A percentile compares a stretch with the other conserved stretches of the same genome.
Conservation (phyloP, 37 sponge, comb jelly and placozoan species). For the Lycopodina hypogea region DNA sequence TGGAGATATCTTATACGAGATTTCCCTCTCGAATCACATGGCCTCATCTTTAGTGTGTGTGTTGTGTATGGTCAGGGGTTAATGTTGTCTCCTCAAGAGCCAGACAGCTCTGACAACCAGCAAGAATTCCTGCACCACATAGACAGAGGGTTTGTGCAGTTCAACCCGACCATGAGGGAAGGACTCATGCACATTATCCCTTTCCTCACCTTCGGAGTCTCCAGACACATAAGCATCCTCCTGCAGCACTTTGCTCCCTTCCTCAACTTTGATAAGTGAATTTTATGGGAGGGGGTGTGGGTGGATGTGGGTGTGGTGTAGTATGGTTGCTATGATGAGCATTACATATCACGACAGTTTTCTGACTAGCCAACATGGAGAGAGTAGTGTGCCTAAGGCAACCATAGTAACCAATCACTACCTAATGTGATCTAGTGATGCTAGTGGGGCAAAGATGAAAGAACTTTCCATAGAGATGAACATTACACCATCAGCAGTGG, state of each 20-base stretch:
- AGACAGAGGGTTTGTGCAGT: slow-evolving; percentile 75
- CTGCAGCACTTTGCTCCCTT: slow-evolving; percentile 79
- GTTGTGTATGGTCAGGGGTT: too few relatives aligned
- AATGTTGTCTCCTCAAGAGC: not conserved
- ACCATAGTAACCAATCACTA: not conserved
- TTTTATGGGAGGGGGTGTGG: slow-evolving; percentile 58
- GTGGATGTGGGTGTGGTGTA: slow-evolving; percentile 1
- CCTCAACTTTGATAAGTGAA: slow-evolving; percentile 81
- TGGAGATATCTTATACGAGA: too few relatives aligned
- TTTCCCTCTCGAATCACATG: too few relatives aligned
- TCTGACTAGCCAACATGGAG: slow-evolving; percentile 7
- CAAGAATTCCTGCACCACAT: slow-evolving; percentile 71
- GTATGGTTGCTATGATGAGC: not conserved
- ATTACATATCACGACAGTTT: slow-evolving; percentile 28
- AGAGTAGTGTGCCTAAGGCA: not conserved
- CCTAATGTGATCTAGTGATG: too few relatives aligned
- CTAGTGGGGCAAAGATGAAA: slow-evolving; percentile 78
- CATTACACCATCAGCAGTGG: slow-evolving; percentile 53
- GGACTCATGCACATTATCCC: slow-evolving; percentile 87
- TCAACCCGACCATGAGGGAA: slow-evolving; percentile 67
- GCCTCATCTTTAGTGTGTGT: too few relatives aligned
- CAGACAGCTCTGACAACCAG: slow-evolving; percentile 34
- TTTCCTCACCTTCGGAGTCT: slow-evolving; percentile 87
- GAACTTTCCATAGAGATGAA: slow-evolving; percentile 71
- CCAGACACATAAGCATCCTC: slow-evolving; percentile 59